A percentile compares a stretch with the other conserved stretches of the same genome.
Conservation (phyloP, 2,113 vertebrate genomes). For the Paradisaea rubra region DNA sequence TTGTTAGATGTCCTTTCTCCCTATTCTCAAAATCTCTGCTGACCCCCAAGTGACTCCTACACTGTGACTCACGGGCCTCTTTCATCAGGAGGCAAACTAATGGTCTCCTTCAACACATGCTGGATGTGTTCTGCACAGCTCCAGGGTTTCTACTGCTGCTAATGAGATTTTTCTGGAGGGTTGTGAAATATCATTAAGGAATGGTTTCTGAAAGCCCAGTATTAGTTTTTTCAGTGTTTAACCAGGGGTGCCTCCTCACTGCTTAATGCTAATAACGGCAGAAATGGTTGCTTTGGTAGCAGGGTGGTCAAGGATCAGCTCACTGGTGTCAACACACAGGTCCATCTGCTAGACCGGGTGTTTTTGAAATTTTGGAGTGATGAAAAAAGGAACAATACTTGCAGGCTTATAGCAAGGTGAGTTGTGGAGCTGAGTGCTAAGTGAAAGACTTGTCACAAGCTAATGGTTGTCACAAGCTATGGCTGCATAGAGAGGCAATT, state of each 20-base stretch:
- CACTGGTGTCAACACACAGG: background rate
- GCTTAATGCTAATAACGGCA: conserved; percentile 23
- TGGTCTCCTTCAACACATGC: background rate
- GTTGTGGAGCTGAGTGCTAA: background rate
- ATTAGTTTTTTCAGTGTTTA: conserved; percentile 63
- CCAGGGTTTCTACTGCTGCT: conserved; percentile 25
- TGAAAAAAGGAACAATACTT: background rate
- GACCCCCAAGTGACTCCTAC: background rate
- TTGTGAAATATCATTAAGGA: conserved; percentile 57
- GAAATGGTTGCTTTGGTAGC: background rate
- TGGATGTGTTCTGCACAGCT: conserved; percentile 15
- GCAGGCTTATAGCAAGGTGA: background rate
- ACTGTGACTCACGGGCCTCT: conserved; percentile 17
- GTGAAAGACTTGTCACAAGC: background rate
- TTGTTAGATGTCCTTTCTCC: conserved; percentile 5
- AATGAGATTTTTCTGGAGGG: conserved; percentile 65
- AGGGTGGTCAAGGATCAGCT: background rate
- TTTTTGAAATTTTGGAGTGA: background rate
- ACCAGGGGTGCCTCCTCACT: background rate
- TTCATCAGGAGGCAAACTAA: conserved; percentile 46
- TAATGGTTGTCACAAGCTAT: background rate
- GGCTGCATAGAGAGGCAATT: background rate
- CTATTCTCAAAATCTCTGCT: conserved; percentile 13
- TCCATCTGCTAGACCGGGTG: background rate
- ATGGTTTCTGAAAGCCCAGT: conserved; percentile 55